Evolutionary conservation across 2,888 invertebrate genomes (phyloP).

Genomic region (Onchidella celtica): DNA sequence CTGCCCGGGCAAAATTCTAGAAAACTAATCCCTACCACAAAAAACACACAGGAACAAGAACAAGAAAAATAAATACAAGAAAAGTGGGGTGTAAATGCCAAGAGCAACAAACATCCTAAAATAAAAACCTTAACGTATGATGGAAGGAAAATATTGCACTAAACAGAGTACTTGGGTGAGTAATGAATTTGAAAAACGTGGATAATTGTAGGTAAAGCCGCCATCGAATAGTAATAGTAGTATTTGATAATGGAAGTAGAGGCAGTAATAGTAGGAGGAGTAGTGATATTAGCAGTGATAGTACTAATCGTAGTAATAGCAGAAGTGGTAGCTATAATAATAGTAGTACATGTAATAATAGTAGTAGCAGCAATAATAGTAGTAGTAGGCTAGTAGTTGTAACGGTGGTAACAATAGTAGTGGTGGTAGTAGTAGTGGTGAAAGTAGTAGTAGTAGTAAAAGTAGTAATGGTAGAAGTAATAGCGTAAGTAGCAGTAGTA

Average conservation of each 20-base stretch:
- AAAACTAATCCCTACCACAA: neutral
- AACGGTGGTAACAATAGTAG: neutral
- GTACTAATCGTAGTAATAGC: neutral
- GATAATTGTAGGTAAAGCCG: neutral
- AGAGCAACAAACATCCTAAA: too few species aligned
- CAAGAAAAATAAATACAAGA: too few species aligned
- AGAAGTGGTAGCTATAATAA: neutral
- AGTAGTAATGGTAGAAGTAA: too few species aligned
- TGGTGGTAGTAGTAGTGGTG: neutral
- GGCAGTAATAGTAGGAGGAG: neutral
- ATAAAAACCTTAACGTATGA: too few species aligned
- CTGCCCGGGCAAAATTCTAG: neutral
- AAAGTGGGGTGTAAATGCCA: too few species aligned
- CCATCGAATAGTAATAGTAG: neutral
- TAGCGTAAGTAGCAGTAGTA: neutral
- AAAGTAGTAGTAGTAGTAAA: neutral
- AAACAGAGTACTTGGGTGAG: neutral
- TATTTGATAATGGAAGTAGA: neutral
- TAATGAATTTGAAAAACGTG: neutral
- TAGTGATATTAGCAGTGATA: neutral
- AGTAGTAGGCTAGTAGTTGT: neutral
- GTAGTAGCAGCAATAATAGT: neutral
- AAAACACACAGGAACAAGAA: too few species aligned
- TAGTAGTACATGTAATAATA: neutral
- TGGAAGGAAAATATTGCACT: neutral